Conservation (phyloP, 2,113 vertebrate genomes). For the Corapipo altera region DNA sequence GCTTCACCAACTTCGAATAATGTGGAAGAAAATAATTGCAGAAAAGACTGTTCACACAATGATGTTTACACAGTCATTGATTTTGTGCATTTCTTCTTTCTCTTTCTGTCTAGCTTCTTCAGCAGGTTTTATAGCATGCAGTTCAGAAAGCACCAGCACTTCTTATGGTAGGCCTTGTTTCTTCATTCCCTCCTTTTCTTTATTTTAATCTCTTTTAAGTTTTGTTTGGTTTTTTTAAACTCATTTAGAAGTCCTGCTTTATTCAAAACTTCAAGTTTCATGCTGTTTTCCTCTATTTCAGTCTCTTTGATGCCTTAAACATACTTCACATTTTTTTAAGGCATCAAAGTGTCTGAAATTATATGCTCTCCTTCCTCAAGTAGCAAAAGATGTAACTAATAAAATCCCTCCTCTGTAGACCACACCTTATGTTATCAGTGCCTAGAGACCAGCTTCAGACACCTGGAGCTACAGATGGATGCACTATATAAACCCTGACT, state of each 20-base stretch:
- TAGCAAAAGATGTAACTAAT: slow-evolving; percentile 66
- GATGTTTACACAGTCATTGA: not conserved
- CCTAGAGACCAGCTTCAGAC: slow-evolving; percentile 52
- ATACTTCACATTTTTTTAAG: slow-evolving; percentile 41
- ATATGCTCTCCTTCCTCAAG: slow-evolving; percentile 43
- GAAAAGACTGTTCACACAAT: not conserved
- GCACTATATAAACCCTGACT: slow-evolving; percentile 28
- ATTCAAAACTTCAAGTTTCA: slow-evolving; percentile 23
- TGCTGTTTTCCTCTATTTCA: slow-evolving; percentile 45
- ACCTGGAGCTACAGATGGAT: slow-evolving; percentile 64
- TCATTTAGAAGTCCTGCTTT: not conserved
- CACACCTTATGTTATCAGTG: slow-evolving; percentile 63
- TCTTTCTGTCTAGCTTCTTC: not conserved
- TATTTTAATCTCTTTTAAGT: not conserved
- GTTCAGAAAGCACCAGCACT: not conserved
- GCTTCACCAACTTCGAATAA: not conserved
- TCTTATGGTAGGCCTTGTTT: not conserved
- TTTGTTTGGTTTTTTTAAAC: not conserved
- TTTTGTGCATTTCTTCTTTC: not conserved
- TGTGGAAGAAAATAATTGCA: not conserved
- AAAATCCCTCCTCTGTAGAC: slow-evolving; percentile 44
- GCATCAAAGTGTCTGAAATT: slow-evolving; percentile 58
- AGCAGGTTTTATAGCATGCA: not conserved
- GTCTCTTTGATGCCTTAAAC: slow-evolving; percentile 51
- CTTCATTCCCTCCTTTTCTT: not conserved